Conservation (phyloP, 2,113 vertebrate genomes). For the Salvelinus fontinalis region DNA sequence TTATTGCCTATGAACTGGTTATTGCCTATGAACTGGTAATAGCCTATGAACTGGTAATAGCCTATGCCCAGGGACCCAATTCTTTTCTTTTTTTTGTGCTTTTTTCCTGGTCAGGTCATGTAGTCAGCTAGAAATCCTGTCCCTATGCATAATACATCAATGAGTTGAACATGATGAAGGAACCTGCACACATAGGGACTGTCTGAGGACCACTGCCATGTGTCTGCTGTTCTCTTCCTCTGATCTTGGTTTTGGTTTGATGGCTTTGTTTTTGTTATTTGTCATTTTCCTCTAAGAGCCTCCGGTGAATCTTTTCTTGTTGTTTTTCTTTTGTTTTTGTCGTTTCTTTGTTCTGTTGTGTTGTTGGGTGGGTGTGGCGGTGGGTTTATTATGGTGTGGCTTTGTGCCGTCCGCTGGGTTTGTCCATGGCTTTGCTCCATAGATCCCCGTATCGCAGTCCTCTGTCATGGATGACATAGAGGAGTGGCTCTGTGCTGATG, state of each 20-base stretch:
- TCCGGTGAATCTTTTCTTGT: constrained; percentile 69
- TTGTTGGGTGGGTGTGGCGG: constrained; percentile 19
- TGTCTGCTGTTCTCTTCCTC: constrained; percentile 6
- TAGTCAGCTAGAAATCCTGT: no score
- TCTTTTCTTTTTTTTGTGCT: fast-evolving
- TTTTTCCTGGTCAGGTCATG: no score
- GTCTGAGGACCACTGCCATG: constrained; percentile 7
- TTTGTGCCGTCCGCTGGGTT: constrained; percentile 77
- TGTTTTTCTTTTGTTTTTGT: constrained; percentile 61
- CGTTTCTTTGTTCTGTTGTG: constrained; percentile 43
- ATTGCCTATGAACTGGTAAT: no score
- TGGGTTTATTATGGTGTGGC: constrained; percentile 74
- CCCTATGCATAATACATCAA: background rate
- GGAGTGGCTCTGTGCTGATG: constrained; percentile 96
- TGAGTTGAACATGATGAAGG: constrained; percentile 8
- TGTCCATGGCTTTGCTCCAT: constrained; percentile 84
- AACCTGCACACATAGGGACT: constrained; percentile 16
- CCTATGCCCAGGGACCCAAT: no score
- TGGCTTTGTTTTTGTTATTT: constrained; percentile 43
- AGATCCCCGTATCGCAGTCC: constrained; percentile 97
- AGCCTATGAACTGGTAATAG: no score
- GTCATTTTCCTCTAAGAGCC: constrained; percentile 45
- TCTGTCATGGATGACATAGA: constrained; percentile 99
- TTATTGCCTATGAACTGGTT: no score
- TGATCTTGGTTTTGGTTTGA: constrained; percentile 38